phyloP scores from a whole-genome alignment of 2,888 invertebrate species.

The Zygaena filipendulae region DNA sequence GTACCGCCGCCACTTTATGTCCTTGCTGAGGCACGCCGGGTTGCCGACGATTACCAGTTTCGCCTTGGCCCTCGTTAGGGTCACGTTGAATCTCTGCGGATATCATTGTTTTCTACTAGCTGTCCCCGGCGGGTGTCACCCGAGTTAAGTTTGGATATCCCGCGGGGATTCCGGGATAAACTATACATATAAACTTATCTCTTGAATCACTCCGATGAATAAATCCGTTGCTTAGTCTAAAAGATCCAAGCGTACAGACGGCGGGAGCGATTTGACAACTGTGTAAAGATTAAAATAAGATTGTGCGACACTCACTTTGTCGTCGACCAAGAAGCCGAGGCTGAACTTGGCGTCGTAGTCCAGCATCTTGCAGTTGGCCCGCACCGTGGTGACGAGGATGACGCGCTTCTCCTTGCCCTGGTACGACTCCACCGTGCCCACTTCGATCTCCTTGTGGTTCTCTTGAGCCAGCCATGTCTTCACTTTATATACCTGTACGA shows the following conservation, averaged over 20 bases:
- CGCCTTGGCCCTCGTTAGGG: conserved; percentile 74
- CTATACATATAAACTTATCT: too few relatives aligned
- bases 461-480: conserved; percentile 37
- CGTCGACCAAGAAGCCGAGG: conserved; percentile 66
- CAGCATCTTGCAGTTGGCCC: conserved; percentile 62
- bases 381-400: conserved; percentile 84
- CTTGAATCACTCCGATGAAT: too few relatives aligned
- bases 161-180: too few relatives aligned
- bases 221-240: too few relatives aligned
- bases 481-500: conserved; percentile 52
- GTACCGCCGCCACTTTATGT: conserved; percentile 41
- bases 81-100: conserved; percentile 78
- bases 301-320: conserved; percentile 47
- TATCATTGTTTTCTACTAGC: background rate
- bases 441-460: conserved; percentile 58
- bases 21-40: conserved; percentile 40
- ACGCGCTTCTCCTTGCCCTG: conserved; percentile 88
- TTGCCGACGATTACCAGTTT: conserved; percentile 71
- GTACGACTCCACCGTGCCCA: conserved; percentile 88
- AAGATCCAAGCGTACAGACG: too few relatives aligned
- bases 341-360: conserved; percentile 63
- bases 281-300: too few relatives aligned
- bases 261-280: too few relatives aligned
- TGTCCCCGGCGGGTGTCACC: too few relatives aligned
- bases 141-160: too few relatives aligned